A percentile compares a stretch with the other conserved stretches of the same genome.
phyloP scores from a whole-genome alignment of 2,888 invertebrate genomes.

The Ochlodes sylvanus region DNA sequence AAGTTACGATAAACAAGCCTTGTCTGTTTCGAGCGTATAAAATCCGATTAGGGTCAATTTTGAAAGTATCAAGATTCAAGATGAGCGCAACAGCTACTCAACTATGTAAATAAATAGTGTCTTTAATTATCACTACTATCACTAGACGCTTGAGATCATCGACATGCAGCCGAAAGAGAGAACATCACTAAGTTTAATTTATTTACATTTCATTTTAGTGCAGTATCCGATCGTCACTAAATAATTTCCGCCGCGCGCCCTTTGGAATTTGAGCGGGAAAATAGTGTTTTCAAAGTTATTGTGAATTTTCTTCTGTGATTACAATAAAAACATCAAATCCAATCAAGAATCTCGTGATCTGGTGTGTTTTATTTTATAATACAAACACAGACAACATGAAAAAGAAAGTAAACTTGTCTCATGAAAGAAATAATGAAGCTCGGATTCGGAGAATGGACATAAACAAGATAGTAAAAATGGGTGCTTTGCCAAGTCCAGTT shows the following conservation, averaged over 20 bases:
- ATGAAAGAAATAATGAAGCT: constrained; percentile 49
- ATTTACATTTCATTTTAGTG: not conserved
- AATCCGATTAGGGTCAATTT: constrained; percentile 62
- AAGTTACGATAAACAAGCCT: constrained; percentile 9
- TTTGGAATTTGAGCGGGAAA: constrained; percentile 22
- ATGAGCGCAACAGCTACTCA: constrained; percentile 15
- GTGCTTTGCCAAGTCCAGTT: constrained; percentile 78
- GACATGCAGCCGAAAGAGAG: not conserved
- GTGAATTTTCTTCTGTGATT: not conserved
- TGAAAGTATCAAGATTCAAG: constrained; percentile 57
- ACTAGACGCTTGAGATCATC: not conserved
- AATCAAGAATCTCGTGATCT: too few relatives aligned
- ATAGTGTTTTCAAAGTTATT: constrained; percentile 8
- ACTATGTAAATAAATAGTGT: constrained; percentile 26
- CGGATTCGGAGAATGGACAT: constrained; percentile 56
- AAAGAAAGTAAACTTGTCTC: constrained; percentile 12
- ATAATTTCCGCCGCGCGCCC: not conserved
- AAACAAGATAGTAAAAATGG: constrained; percentile 71
- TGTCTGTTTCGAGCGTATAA: not conserved
- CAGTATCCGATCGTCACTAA: not conserved
- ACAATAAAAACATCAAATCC: too few relatives aligned
- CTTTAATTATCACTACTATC: constrained; percentile 20
- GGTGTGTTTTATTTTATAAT: not conserved
- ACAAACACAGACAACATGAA: constrained; percentile 2
- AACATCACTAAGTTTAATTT: not conserved